Base-by-base conservation (phyloP, 2,888 invertebrate genomes). In the Tricholauxania praeusta region DNA sequence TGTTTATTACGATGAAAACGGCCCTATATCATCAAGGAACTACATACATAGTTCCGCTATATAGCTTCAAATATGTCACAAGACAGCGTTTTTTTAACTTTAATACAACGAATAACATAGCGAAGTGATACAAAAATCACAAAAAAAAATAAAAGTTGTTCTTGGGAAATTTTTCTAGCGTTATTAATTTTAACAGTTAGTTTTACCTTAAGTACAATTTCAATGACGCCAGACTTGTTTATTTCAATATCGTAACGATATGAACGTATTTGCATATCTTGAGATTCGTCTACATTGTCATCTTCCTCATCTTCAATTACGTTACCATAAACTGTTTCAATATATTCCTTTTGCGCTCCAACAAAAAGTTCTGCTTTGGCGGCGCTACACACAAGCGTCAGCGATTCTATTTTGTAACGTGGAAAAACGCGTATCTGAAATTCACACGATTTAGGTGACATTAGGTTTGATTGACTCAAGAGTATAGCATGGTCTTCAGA, bases 231-330 rank as follows among this genome's bases (percentile, higher is more conserved):
- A 0, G 83, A 83, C 47, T 82, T 83, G 55, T 81, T 77, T 17
- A 87, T 80, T 79, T 83, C 79, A 15, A 86, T 74, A 75, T 87
- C 87, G 49, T 84, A 85, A 12, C 86, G 82, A 74, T 83, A 87
- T 0, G 72, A 74, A 14, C 17, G 17, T 4, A 82, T 76, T 0
- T 76, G 71, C 15, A 79, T 72, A 69, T 81, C 78, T 6, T 75
- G 78, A 4, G 80, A 81, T 32, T 82, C 81, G 22, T 79, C 80
- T 5, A 14, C 53, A 17, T 15, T 8, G 22, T 49, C 59, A n/a
- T 81, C 79, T 1, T 81, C 74, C 2, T 80, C 77, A 0, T 69
- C 76, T 55, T 79, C 80, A 1, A 80, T 66, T 19, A 75, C 62
- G 49, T 74, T 73, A 2, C 86, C 87, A 65, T 84, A 82, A 8